Base-by-base conservation (phyloP, 2,797 vertebrate species). In the Bryconaethiops microstoma region DNA sequence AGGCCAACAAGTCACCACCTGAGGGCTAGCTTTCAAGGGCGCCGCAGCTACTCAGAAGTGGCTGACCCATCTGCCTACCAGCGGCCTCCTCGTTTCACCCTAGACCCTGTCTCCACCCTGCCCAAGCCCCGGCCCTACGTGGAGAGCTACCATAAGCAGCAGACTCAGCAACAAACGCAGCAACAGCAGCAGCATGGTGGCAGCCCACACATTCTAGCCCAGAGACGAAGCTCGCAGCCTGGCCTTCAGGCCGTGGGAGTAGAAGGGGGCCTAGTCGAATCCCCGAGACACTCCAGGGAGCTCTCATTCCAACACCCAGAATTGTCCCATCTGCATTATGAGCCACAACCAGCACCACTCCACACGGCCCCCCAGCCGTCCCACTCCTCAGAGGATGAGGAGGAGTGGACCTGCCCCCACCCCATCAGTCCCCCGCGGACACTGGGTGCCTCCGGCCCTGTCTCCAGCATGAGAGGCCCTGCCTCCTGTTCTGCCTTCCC, bases 41-140 rank as follows among this genome's bases (percentile, higher is more conserved):
- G 97, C 0, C 96, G 97, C 74, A 98, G 97, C 83, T 99, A 99
- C 91, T 99, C 97, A 0, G 97, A 99, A 93, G 95, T 97, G 55
- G 94, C 94, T 0, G 97, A 97, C 90, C 95, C 96, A 12, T 96
- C 96, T 0, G 92, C 95, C 55, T 97, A 98, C 89, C 95, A 95
- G 86, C 95, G 96, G 84, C 93, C 93, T 5, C 94, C 95, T 16
- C 92, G 95, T 82, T 95, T 96, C 84, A 94, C 96, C 88, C 93
- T 97, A 84, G 97, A 97, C 88, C 95, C 96, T 0, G 95, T 96
- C 5, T 95, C 96, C 79, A 98, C 97, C 13, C 94, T 98, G 42
- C 97, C 97, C 19, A 98, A 97, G 88, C 97, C 96, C 21, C 94
- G 97, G 0, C 95, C 96, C 21, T 99, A 98, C 13, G 90, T 94